phyloP scores from a whole-genome alignment of 2,888 invertebrate genomes.

The Nomada ruficornis region DNA sequence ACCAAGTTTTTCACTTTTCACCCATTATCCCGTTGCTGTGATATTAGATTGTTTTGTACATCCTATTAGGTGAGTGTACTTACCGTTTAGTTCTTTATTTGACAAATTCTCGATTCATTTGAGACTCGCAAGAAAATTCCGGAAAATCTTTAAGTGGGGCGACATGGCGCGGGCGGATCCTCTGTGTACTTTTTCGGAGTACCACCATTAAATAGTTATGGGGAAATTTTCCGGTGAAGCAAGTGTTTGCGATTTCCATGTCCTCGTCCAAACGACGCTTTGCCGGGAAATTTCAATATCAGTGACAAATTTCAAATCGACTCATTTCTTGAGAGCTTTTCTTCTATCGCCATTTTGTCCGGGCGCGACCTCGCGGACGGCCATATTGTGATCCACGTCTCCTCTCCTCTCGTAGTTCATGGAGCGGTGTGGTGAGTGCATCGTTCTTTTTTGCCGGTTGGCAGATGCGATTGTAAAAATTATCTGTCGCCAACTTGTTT shows the following conservation, averaged over 20 bases:
- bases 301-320: constrained; percentile 7
- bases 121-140: constrained; percentile 35
- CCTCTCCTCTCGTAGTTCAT: constrained; percentile 71
- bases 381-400: constrained; percentile 80
- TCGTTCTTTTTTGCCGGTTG: constrained; percentile 57
- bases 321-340: constrained; percentile 68
- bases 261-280: constrained; percentile 67
- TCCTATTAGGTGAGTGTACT: constrained; percentile 69
- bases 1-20: constrained; percentile 75
- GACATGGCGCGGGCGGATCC: constrained; percentile 70
- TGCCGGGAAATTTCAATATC: constrained; percentile 41
- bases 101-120: not conserved
- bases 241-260: constrained; percentile 68
- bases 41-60: constrained; percentile 75
- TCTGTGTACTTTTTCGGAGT: constrained; percentile 26
- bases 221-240: constrained; percentile 61
- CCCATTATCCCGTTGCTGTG: constrained; percentile 75
- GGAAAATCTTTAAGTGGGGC: constrained; percentile 50
- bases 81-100: constrained; percentile 27
- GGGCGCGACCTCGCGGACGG: constrained; percentile 78
- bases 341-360: constrained; percentile 81
- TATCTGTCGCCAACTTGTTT: constrained; percentile 73
- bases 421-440: constrained; percentile 59
- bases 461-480: constrained; percentile 54
- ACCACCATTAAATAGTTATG: not conserved